Conservation (phyloP, 2,888 invertebrate genomes). For the Molanna angustata region DNA sequence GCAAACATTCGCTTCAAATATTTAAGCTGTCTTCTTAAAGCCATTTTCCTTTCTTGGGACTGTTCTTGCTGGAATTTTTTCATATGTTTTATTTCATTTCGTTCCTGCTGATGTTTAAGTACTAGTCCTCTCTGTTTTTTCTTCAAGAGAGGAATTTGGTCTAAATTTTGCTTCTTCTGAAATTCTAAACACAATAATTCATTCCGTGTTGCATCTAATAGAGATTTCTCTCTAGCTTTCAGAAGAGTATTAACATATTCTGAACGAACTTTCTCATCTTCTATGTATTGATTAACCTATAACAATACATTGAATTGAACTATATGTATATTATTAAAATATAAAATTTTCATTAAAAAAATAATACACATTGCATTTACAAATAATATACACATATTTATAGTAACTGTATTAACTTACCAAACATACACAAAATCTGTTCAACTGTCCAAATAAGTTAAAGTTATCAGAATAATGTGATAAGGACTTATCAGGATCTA, state of each 20-base stretch:
- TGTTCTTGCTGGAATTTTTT: slow-evolving; percentile 29
- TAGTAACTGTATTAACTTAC: slow-evolving; percentile 21
- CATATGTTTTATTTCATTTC: slow-evolving; percentile 29
- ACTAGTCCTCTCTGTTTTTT: slow-evolving; percentile 28
- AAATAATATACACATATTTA: too few species aligned
- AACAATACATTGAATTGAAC: slow-evolving; percentile 12
- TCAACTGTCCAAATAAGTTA: too few species aligned
- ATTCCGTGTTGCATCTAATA: slow-evolving; percentile 24
- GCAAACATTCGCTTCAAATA: slow-evolving; percentile 26
- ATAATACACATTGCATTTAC: too few species aligned
- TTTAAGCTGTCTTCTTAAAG: slow-evolving; percentile 24
- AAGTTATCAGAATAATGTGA: too few species aligned
- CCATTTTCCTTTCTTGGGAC: slow-evolving; percentile 24
- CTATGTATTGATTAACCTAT: slow-evolving; percentile 27
- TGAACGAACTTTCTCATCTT: slow-evolving; percentile 27
- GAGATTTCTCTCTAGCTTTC: slow-evolving; percentile 26
- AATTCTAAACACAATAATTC: slow-evolving; percentile 27
- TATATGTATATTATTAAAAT: neutral
- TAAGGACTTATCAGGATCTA: neutral
- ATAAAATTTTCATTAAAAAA: neutral
- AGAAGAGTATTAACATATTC: slow-evolving; percentile 25
- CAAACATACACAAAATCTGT: slow-evolving; percentile 25
- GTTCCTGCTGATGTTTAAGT: slow-evolving; percentile 28
- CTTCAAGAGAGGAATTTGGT: slow-evolving; percentile 25
- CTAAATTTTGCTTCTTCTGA: slow-evolving; percentile 24